These are phyloP conservation scores for Tenrec ecaudatus DNA, from an alignment of 2,113 vertebrate species.

Conservation along the genomic window DNA sequence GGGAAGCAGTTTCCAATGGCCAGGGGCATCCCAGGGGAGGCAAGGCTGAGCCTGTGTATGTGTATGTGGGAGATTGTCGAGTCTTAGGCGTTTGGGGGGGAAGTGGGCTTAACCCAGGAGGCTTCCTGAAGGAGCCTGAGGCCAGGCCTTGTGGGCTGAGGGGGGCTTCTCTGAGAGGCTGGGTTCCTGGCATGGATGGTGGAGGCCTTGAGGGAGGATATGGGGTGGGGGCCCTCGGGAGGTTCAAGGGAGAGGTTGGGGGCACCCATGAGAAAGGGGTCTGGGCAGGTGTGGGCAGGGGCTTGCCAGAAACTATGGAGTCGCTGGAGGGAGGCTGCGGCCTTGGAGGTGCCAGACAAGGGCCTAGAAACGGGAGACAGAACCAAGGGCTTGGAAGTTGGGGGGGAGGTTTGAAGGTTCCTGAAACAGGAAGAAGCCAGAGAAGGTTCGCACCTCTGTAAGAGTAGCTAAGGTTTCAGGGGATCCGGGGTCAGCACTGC, in stretches of 20 bases:
- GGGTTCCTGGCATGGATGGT: not conserved
- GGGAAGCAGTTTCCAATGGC: not conserved
- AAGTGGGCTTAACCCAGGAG: not conserved
- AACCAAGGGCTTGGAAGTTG: constrained; percentile 23
- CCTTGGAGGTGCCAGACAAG: constrained; percentile 42
- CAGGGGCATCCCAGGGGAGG: not conserved
- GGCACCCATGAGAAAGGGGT: not conserved
- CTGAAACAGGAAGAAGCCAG: constrained; percentile 55
- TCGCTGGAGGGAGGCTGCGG: constrained; percentile 15
- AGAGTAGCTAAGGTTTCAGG: not conserved
- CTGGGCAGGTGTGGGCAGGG: not conserved
- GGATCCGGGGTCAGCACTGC: constrained; percentile 31
- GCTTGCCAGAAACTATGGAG: constrained; percentile 23
- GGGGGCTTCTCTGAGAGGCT: not conserved
- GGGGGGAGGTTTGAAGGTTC: constrained; percentile 53
- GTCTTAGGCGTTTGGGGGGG: constrained; percentile 15
- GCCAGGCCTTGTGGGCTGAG: not conserved
- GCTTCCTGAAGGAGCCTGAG: constrained; percentile 6
- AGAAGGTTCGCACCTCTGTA: not conserved
- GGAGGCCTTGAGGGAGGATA: not conserved
- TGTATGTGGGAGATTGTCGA: not conserved
- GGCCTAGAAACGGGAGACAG: constrained; percentile 47
- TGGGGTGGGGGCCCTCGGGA: not conserved
- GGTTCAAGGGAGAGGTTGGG: no score
- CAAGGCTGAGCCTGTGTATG: not conserved